These are phyloP conservation scores for Plectrocnemia conspersa DNA, from an alignment of 1,140 invertebrate genomes.

Conservation along the genomic window DNA sequence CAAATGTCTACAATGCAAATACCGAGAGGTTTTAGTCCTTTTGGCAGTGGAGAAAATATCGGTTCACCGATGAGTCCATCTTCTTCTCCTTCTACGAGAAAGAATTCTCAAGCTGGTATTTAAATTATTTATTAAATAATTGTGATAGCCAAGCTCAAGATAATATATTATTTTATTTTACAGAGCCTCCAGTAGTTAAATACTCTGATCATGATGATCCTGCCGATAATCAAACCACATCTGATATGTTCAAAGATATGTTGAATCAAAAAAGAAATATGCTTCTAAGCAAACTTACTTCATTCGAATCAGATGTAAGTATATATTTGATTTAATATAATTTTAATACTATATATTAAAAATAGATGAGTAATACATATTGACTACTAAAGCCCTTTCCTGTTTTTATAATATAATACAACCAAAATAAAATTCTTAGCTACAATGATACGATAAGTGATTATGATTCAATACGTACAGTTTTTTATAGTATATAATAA, in stretches of 20 bases:
- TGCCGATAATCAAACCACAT: slow-evolving; percentile 66
- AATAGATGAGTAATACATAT: too few species aligned
- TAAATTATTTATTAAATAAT: not conserved
- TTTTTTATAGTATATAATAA: too few species aligned
- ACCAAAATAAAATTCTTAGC: too few species aligned
- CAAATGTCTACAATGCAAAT: slow-evolving; percentile 29
- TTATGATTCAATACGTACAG: too few species aligned
- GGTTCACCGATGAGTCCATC: slow-evolving; percentile 53
- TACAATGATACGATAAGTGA: too few species aligned
- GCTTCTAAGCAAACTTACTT: slow-evolving; percentile 79
- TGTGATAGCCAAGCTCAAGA: not conserved
- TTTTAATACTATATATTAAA: too few species aligned
- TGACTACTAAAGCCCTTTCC: too few species aligned
- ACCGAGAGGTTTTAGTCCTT: slow-evolving; percentile 63
- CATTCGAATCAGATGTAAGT: slow-evolving; percentile 84
- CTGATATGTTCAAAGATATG: slow-evolving; percentile 84
- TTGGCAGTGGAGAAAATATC: slow-evolving; percentile 72
- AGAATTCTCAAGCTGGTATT: slow-evolving; percentile 48
- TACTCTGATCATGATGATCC: slow-evolving; percentile 46
- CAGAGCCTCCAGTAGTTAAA: slow-evolving; percentile 46
- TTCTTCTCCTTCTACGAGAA: slow-evolving; percentile 46
- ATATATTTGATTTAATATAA: slow-evolving; percentile 25
- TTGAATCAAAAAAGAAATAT: slow-evolving; percentile 82
- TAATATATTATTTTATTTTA: slow-evolving; percentile 13
- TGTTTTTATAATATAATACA: too few species aligned